Conservation (phyloP, 2,113 vertebrate species). For the Dromaius novaehollandiae region DNA sequence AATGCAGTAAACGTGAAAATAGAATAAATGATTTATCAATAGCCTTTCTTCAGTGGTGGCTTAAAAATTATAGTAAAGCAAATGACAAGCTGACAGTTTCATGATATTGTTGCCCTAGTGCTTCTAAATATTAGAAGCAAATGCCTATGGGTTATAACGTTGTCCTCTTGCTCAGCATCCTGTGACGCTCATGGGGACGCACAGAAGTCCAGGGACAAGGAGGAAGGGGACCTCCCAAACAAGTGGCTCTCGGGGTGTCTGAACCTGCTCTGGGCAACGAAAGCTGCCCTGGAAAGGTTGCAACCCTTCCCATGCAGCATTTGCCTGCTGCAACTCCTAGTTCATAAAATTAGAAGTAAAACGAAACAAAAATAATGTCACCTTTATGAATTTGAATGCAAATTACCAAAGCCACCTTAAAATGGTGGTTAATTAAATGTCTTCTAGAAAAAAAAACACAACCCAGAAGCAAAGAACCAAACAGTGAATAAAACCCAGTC, state of each 20-base stretch:
- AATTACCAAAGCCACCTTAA: conserved; percentile 60
- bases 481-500: background rate
- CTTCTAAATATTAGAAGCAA: conserved; percentile 61
- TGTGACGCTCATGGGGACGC: rapidly evolving
- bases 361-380: rapidly evolving
- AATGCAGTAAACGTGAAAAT: rapidly evolving
- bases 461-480: background rate
- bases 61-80: background rate
- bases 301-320: background rate
- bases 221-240: background rate
- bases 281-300: background rate
- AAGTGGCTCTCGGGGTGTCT: background rate
- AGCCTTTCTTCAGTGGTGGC: background rate
- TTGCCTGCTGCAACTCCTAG: background rate
- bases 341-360: background rate
- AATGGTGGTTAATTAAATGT: conserved; percentile 54
- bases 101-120: rapidly evolving
- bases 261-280: rapidly evolving
- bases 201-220: rapidly evolving
- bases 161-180: background rate
- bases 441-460: background rate
- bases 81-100: background rate
- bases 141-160: background rate
- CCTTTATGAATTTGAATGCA: conserved; percentile 37
- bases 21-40: background rate